Base-by-base conservation (phyloP, 2,113 vertebrate species). In the Patagioenas fasciata region DNA sequence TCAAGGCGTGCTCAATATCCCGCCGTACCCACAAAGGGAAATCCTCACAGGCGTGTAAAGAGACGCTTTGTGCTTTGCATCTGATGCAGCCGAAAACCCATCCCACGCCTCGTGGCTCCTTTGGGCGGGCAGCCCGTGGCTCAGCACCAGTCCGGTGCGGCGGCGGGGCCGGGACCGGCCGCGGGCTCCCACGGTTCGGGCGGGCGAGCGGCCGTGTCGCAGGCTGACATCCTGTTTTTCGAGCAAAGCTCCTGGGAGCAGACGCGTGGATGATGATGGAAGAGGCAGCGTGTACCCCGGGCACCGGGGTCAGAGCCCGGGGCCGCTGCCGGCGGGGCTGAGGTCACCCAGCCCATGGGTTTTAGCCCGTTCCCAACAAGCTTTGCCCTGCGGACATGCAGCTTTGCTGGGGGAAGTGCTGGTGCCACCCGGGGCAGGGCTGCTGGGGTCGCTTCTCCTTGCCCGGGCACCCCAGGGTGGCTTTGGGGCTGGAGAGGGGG, bases 101-200 rank as follows among this genome's bases (percentile, higher is more conserved):
- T 0, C 9, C 1, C 31, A 15, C 3, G 0, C 10, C 48, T 1
- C 0, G 12, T 1, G 26, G 21, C 29, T 15, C 4, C 31, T 32
- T 13, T 5, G 48, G 15, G 48, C 48, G 19, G 10, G 19, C 48
- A 11, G 48, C 48, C 48, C 48, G 21, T 11, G 48, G 48, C 48
- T 21, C 19, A 50, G 48, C 48, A 23, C 48, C 48, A 21, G 21
- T 23, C 48, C 10, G 48, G 48, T 50, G 48, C 48, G 9, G 29
- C 15, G 2, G 4, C 6, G 4, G 32, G 36, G 9, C 10, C 6
- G 4, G 50, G 25, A 28, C n/a, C 25, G 8, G 28, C 71, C 79
- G 62, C 5, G 0, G 7, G 71, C 66, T 75, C 60, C 60, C 26
- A 5, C 1, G 0, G 10, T 15, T 21, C 3, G 28, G 38, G 62